Conservation (phyloP, 2,888 invertebrate genomes). For the Acleris laterana region DNA sequence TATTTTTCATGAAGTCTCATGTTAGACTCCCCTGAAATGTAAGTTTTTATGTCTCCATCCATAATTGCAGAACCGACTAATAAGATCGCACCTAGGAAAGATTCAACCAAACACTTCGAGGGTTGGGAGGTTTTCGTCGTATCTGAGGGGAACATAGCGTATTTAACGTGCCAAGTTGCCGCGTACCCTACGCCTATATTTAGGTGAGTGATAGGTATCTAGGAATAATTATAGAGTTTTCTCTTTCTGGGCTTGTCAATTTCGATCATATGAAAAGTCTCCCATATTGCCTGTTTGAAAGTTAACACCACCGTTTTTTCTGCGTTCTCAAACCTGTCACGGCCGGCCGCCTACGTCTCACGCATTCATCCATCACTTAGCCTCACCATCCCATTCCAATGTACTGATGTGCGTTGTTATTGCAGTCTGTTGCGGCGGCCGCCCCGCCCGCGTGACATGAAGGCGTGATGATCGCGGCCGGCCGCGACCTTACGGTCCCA, state of each 20-base stretch:
- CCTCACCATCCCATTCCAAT: constrained; percentile 71
- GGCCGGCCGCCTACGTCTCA: constrained; percentile 74
- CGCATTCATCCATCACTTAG: constrained; percentile 81
- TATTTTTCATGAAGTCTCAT: background rate
- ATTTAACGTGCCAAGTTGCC: constrained; percentile 88
- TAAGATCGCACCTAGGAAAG: constrained; percentile 86
- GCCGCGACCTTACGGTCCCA: constrained; percentile 74
- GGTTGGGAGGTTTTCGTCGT: constrained; percentile 86
- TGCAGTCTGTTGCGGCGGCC: constrained; percentile 78
- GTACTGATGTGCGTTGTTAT: constrained; percentile 81
- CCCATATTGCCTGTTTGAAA: too few species aligned
- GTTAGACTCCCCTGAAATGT: background rate
- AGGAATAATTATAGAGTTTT: background rate
- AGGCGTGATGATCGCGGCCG: constrained; percentile 82
- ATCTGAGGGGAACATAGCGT: constrained; percentile 76
- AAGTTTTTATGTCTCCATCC: constrained; percentile 41
- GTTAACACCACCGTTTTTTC: background rate
- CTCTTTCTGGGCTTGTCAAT: too few species aligned
- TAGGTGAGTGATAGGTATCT: constrained; percentile 84
- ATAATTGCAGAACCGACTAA: constrained; percentile 81
- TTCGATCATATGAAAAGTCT: too few species aligned
- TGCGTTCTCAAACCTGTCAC: constrained; percentile 47
- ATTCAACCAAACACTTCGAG: constrained; percentile 83
- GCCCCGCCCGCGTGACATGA: constrained; percentile 74
- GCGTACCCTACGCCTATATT: constrained; percentile 88